These are phyloP conservation scores for Megaptera novaeangliae DNA, from an alignment of 2,113 vertebrate genomes.

Conservation along the genomic window DNA sequence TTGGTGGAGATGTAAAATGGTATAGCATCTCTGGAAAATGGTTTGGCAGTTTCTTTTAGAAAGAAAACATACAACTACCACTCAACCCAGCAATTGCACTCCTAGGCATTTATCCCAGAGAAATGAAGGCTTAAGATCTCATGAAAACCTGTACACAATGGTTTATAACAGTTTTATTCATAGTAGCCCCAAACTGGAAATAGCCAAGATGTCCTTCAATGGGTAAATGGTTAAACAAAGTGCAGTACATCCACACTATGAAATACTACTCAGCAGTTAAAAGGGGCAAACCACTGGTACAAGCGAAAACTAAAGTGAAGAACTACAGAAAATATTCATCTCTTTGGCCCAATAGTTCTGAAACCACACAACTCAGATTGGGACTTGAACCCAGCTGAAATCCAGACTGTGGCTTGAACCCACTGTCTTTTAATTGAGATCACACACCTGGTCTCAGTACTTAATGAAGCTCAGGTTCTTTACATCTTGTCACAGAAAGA, in stretches of 20 bases:
- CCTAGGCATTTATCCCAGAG: not conserved
- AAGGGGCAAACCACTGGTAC: too few relatives aligned
- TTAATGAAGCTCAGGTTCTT: too few relatives aligned
- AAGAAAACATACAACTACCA: not conserved
- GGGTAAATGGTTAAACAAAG: not conserved
- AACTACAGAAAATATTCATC: too few relatives aligned
- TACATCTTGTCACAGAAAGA: not conserved
- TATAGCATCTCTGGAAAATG: not conserved
- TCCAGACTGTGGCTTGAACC: too few relatives aligned
- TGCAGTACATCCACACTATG: not conserved
- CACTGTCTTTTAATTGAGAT: too few relatives aligned
- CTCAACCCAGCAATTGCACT: not conserved
- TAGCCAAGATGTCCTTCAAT: not conserved
- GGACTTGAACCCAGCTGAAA: too few relatives aligned
- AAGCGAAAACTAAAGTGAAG: too few relatives aligned
- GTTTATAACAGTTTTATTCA: not conserved
- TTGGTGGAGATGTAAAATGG: not conserved
- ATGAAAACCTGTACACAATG: not conserved
- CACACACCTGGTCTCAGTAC: too few relatives aligned
- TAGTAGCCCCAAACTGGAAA: not conserved
- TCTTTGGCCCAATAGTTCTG: too few relatives aligned
- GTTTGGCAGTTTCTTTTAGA: not conserved
- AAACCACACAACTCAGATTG: too few relatives aligned
- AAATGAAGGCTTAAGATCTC: not conserved
- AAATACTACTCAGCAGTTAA: not conserved